Evolutionary conservation across 1,140 invertebrate genomes (phyloP), one percentile per base, ranked within the genome.

Genomic region (Gerris buenoi): DNA sequence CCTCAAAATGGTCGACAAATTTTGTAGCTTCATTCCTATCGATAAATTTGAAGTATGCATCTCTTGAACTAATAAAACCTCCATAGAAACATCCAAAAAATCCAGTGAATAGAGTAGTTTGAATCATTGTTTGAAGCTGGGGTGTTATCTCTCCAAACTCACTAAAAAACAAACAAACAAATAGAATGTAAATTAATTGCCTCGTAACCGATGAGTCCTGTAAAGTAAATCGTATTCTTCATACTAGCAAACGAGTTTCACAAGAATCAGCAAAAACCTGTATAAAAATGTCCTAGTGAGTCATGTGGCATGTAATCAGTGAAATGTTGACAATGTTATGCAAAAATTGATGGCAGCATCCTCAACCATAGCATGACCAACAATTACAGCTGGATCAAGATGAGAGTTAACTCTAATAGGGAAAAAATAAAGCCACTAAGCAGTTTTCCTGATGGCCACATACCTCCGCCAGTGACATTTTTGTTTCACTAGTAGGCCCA

Each of bases 21-120:
- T 78, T 77, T 27, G 85, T 84, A 10, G 86, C 87, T 77, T 88
- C 80, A 79, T 90, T 90, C 63, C 81, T 85, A 74, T 84, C 81
- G 70, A 88, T 84, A 71, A 90, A 89, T 65, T 84, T 79, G n/a
- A 84, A 59, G 70, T 85, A 85, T 23, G 85, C 81, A 1, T 72
- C 71, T 71, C 79, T 78, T n/a, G 84, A 83, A 70, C 79, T 74
- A 15, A 77, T 71, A 70, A 85, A 73, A 62, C 85, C 87, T 33
- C 88, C 88, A 69, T 86, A 79, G 25, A 82, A 68, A 1, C 75
- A 81, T 59, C 87, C 87, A 58, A 82, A 56, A 58, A 88, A 78
- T 2, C 77, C 68, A 62, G 84, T 84, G 63, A 77, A 68, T 23
- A 81, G 70, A 5, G 81, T 76, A 22, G 81, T 78, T 73, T 87